phyloP scores from a whole-genome alignment of 2,888 invertebrate genomes.

The Cantharis rustica region DNA sequence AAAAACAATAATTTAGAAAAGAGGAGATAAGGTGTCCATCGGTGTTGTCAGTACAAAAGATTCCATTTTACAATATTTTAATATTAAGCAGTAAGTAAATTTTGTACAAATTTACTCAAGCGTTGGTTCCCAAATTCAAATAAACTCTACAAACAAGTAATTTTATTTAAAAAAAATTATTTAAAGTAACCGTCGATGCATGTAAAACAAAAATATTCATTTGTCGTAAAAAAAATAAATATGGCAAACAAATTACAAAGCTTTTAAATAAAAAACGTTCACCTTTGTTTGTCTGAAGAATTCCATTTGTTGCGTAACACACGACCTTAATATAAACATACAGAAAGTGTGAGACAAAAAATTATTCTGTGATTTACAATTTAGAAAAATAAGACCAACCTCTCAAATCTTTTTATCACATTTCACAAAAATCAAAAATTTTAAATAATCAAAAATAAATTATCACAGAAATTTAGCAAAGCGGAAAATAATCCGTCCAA shows the following conservation, averaged over 20 bases:
- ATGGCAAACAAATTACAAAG: slow-evolving; percentile 27
- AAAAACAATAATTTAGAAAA: slow-evolving; percentile 13
- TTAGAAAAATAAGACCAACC: neutral
- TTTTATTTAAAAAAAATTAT: slow-evolving; percentile 7
- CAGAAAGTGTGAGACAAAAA: neutral
- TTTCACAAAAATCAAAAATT: neutral
- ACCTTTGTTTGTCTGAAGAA: slow-evolving; percentile 15
- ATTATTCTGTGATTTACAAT: neutral
- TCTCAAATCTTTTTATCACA: neutral
- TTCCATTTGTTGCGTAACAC: neutral
- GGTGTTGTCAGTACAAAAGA: slow-evolving; percentile 22
- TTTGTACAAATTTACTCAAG: slow-evolving; percentile 33
- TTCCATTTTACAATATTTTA: slow-evolving; percentile 34
- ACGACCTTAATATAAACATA: neutral
- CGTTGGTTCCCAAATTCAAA: slow-evolving; percentile 26
- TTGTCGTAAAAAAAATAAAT: slow-evolving; percentile 25
- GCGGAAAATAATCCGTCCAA: neutral
- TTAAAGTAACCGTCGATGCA: slow-evolving; percentile 17
- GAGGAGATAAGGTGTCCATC: neutral
- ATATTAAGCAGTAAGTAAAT: slow-evolving; percentile 34
- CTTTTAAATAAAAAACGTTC: slow-evolving; percentile 15
- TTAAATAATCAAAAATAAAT: neutral
- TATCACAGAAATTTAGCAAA: neutral
- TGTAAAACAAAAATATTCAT: slow-evolving; percentile 20
- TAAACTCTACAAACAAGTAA: slow-evolving; percentile 14